Conservation (phyloP, 2,113 vertebrate genomes). For the Chaetodon auriga region DNA sequence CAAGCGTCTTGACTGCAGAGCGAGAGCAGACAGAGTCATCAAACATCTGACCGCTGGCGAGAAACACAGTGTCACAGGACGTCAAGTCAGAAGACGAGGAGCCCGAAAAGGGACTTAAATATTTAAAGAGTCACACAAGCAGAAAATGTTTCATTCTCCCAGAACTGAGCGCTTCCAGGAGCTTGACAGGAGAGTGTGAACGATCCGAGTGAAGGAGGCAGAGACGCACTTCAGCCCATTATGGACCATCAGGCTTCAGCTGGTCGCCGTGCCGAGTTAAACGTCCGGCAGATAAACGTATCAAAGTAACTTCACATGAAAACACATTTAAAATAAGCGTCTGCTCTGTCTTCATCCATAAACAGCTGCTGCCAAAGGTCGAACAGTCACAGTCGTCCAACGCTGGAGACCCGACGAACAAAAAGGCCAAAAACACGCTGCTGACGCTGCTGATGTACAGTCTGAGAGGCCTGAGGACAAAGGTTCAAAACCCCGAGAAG, state of each 20-base stretch:
- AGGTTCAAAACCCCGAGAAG: too few relatives aligned
- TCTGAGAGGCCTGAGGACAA: too few relatives aligned
- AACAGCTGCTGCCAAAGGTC: too few relatives aligned
- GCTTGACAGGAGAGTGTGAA: not conserved
- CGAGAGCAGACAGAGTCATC: not conserved
- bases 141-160: conserved; percentile 2
- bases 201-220: not conserved
- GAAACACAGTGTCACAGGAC: not conserved
- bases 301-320: too few relatives aligned
- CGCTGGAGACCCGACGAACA: too few relatives aligned
- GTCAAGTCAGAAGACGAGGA: not conserved
- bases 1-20: not conserved
- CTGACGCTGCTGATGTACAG: too few relatives aligned
- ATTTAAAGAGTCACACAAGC: not conserved
- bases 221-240: too few relatives aligned
- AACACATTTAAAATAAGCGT: too few relatives aligned
- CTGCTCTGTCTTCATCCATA: too few relatives aligned
- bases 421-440: too few relatives aligned
- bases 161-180: conserved; percentile 1
- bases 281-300: too few relatives aligned
- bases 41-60: not conserved
- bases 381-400: too few relatives aligned
- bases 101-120: not conserved
- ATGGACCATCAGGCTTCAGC: not conserved
- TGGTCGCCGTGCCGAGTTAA: not conserved